phyloP scores from a whole-genome alignment of 2,888 invertebrate species.

The Rhyacophila evoluta region DNA sequence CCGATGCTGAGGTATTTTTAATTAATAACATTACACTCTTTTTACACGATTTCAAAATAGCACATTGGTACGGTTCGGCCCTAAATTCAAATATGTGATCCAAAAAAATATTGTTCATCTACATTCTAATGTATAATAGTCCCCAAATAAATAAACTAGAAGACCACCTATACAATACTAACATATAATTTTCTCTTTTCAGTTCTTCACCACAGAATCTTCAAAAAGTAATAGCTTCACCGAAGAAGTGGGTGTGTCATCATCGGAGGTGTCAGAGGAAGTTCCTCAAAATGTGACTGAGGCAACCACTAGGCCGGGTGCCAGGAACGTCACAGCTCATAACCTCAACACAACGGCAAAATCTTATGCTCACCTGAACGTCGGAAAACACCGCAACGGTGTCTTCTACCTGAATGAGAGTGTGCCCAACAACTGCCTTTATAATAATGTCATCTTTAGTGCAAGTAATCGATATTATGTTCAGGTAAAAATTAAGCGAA shows the following conservation, averaged over 20 bases:
- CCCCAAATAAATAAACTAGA: too few species aligned
- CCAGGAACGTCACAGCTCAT: constrained; percentile 60
- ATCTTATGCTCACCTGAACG: constrained; percentile 55
- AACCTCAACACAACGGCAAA: constrained; percentile 60
- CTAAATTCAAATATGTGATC: too few species aligned
- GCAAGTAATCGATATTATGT: constrained; percentile 73
- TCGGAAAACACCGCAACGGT: constrained; percentile 61
- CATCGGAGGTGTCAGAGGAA: constrained; percentile 42
- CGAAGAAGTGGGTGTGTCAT: neutral
- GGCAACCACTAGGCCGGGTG: constrained; percentile 56
- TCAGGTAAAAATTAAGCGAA: constrained; percentile 61
- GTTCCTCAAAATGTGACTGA: constrained; percentile 39
- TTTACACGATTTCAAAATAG: too few species aligned
- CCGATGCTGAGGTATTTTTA: constrained; percentile 12
- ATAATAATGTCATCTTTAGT: constrained; percentile 77
- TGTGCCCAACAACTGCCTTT: constrained; percentile 71
- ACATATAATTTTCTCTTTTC: neutral
- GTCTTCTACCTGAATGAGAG: constrained; percentile 61
- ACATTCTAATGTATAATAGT: too few species aligned
- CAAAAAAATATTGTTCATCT: too few species aligned
- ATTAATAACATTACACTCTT: too few species aligned
- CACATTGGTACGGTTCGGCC: too few species aligned
- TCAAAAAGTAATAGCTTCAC: neutral
- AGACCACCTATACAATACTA: too few species aligned
- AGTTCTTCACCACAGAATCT: neutral